Evolutionary conservation across 2,113 vertebrate genomes (phyloP).

Genomic region (Nematolebias whitei): DNA sequence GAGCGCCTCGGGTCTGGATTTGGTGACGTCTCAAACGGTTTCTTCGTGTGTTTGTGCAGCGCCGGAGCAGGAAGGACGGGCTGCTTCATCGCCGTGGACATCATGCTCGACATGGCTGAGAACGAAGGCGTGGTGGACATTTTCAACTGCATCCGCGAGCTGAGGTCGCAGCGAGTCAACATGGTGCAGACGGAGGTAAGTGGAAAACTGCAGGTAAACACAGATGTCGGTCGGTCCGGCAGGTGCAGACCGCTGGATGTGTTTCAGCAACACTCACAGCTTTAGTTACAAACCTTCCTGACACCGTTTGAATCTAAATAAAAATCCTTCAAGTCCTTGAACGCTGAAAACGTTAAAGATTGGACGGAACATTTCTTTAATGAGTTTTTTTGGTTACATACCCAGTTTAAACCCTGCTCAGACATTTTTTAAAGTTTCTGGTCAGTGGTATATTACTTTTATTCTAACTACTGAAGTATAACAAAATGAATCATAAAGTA

Average conservation of each 20-base stretch:
- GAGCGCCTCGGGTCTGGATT: too few species aligned
- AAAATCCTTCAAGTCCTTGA: too few species aligned
- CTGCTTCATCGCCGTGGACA: slow-evolving; percentile 97
- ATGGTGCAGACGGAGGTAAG: slow-evolving; percentile 96
- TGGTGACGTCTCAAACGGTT: not conserved
- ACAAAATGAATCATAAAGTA: too few species aligned
- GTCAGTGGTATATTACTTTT: too few species aligned
- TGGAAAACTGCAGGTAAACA: slow-evolving; percentile 7
- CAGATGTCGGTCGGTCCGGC: not conserved
- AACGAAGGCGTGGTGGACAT: slow-evolving; percentile 97
- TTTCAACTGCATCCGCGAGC: slow-evolving; percentile 98
- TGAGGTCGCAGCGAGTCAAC: slow-evolving; percentile 94
- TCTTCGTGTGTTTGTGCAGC: slow-evolving; percentile 65
- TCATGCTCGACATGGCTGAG: slow-evolving; percentile 99
- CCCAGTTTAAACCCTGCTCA: too few species aligned
- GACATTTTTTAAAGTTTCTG: too few species aligned
- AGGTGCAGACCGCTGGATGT: not conserved
- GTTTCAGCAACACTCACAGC: too few species aligned
- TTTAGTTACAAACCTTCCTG: not conserved
- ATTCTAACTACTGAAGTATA: too few species aligned
- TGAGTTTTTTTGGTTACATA: too few species aligned
- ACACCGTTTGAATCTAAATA: too few species aligned
- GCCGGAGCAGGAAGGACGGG: slow-evolving; percentile 95
- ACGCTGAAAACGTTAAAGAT: too few species aligned
- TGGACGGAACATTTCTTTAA: too few species aligned